These are phyloP conservation scores for Champsocephalus gunnari DNA, from an alignment of 2,797 vertebrate genomes.

Conservation along the genomic window DNA sequence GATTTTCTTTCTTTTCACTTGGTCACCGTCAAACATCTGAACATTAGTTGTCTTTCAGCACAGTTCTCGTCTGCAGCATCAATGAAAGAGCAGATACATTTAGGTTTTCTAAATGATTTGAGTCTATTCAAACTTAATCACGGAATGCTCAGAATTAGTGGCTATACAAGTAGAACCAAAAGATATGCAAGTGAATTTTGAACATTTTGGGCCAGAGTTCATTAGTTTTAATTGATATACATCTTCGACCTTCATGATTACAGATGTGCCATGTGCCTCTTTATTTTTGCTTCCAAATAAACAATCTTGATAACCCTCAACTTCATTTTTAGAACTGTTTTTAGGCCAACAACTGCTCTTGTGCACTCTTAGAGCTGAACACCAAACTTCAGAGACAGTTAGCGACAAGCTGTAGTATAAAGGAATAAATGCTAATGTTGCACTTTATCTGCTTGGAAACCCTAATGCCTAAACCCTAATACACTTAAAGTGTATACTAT, in stretches of 20 bases:
- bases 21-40: slow-evolving; percentile 15
- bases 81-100: not conserved
- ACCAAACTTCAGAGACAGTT: not conserved
- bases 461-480: not conserved
- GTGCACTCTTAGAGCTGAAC: no score
- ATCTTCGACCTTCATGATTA: slow-evolving; percentile 31
- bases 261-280: slow-evolving; percentile 2
- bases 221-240: slow-evolving; percentile 39
- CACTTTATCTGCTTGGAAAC: not conserved
- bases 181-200: slow-evolving; percentile 25
- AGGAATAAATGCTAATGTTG: not conserved
- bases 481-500: not conserved
- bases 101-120: slow-evolving; percentile 13
- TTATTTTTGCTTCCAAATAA: not conserved
- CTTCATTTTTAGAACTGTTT: slow-evolving; percentile 3
- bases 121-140: not conserved
- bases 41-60: slow-evolving; percentile 8
- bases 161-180: slow-evolving; percentile 20
- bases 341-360: no score
- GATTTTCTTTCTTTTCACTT: slow-evolving; percentile 13
- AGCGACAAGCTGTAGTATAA: not conserved
- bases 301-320: slow-evolving; percentile 5
- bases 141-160: not conserved
- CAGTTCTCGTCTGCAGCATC: slow-evolving; percentile 1
- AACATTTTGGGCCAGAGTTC: not conserved